Conservation (phyloP, 92 coral and sea anemone species). For the Heteractis magnifica region DNA sequence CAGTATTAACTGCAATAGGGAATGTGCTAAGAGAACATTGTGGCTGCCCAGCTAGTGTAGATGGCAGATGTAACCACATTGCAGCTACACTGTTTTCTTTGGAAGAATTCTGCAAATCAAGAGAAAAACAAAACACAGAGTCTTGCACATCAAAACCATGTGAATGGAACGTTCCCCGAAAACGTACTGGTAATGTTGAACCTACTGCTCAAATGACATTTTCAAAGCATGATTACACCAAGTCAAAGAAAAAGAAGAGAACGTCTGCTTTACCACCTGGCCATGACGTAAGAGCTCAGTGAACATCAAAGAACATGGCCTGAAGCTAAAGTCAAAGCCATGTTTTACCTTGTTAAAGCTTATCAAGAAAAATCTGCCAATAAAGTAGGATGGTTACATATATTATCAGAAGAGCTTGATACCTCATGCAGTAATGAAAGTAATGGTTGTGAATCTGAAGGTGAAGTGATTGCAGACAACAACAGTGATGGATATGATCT, state of each 20-base stretch:
- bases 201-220: no score
- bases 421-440: no score
- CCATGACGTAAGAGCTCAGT: constrained; percentile 39
- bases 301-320: constrained; percentile 36
- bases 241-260: no score
- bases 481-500: not conserved
- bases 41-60: constrained; percentile 40
- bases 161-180: no score
- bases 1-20: constrained; percentile 31
- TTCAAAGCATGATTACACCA: no score
- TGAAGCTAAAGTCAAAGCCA: constrained; percentile 15
- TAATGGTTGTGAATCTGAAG: no score
- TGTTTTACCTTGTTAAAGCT: constrained; percentile 25
- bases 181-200: no score
- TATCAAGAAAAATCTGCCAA: constrained; percentile 33
- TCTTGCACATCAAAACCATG: constrained; percentile 45
- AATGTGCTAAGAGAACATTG: constrained; percentile 44
- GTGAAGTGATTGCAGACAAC: no score
- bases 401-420: no score
- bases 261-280: no score
- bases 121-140: constrained; percentile 11
- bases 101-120: constrained; percentile 32
- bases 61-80: no score
- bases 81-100: constrained; percentile 47
- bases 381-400: constrained; percentile 25